Conservation (phyloP, 1,140 invertebrate genomes). For the Contarinia nasturtii region DNA sequence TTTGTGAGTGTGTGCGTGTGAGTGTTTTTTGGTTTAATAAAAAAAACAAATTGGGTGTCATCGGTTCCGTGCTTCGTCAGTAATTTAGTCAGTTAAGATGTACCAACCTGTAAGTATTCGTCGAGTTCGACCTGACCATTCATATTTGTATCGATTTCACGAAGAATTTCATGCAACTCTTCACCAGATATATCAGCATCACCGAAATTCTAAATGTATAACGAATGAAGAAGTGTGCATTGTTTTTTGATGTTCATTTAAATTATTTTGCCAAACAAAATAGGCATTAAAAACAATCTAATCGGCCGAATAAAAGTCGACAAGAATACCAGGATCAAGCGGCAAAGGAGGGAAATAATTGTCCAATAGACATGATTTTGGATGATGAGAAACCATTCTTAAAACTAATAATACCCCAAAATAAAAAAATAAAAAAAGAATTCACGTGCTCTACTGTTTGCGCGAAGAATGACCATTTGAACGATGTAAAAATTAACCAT, state of each 20-base stretch:
- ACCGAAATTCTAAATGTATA: constrained; percentile 48
- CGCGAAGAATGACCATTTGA: too few relatives aligned
- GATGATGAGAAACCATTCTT: too few relatives aligned
- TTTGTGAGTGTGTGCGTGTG: too few relatives aligned
- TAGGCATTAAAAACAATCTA: neutral
- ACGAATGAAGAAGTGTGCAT: neutral
- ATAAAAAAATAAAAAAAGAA: neutral
- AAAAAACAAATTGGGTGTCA: too few relatives aligned
- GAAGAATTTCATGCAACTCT: constrained; percentile 90
- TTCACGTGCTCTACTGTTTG: too few relatives aligned
- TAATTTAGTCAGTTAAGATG: too few relatives aligned
- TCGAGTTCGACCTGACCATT: constrained; percentile 98
- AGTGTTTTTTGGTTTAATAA: too few relatives aligned
- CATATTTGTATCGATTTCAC: constrained; percentile 97
- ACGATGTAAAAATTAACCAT: too few relatives aligned
- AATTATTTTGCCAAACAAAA: neutral
- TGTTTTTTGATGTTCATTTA: neutral
- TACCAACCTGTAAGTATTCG: constrained; percentile 88
- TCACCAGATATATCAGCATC: constrained; percentile 77
- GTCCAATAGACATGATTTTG: too few relatives aligned
- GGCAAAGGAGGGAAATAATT: too few relatives aligned
- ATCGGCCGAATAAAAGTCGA: neutral
- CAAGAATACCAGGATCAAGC: neutral
- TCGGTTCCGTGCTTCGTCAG: too few relatives aligned
- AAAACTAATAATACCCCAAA: neutral